Evolutionary conservation across 2,888 invertebrate genomes (phyloP).

Genomic region (Hymenopus coronatus): DNA sequence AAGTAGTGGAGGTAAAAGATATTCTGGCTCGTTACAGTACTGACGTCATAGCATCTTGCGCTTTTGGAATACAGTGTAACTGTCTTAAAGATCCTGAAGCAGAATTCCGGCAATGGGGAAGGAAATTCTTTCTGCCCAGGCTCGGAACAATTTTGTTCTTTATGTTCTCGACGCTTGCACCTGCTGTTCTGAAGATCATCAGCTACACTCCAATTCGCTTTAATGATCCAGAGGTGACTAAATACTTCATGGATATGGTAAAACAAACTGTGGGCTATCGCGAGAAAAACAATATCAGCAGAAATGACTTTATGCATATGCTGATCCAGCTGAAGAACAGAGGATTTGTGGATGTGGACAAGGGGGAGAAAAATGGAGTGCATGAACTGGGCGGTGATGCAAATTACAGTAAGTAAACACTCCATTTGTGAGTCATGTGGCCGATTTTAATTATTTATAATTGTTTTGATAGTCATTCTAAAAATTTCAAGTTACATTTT

Average conservation of each 20-base stretch:
- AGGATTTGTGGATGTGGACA: slow-evolving; percentile 13
- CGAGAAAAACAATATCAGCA: slow-evolving; percentile 35
- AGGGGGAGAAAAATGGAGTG: background rate
- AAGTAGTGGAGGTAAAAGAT: slow-evolving; percentile 33
- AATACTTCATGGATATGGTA: slow-evolving; percentile 48
- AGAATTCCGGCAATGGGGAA: slow-evolving; percentile 43
- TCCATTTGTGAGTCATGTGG: no score
- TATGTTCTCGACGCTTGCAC: slow-evolving; percentile 35
- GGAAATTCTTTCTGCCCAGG: slow-evolving; percentile 40
- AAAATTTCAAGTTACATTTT: no score
- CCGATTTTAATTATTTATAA: no score
- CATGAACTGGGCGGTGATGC: background rate
- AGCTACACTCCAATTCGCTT: slow-evolving; percentile 21
- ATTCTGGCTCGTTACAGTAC: slow-evolving; percentile 35
- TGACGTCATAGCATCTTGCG: slow-evolving; percentile 44
- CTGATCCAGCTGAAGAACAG: slow-evolving; percentile 33
- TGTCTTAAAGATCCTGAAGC: slow-evolving; percentile 43
- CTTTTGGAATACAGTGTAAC: slow-evolving; percentile 48
- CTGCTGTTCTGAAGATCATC: background rate
- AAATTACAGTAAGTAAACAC: background rate
- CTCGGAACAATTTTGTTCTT: slow-evolving; percentile 39
- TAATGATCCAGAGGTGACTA: background rate
- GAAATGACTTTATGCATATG: slow-evolving; percentile 38
- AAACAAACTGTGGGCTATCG: slow-evolving; percentile 40
- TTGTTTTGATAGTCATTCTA: no score